Base-by-base conservation (phyloP, 2,113 vertebrate genomes). In the Reinhardtius hippoglossoides region DNA sequence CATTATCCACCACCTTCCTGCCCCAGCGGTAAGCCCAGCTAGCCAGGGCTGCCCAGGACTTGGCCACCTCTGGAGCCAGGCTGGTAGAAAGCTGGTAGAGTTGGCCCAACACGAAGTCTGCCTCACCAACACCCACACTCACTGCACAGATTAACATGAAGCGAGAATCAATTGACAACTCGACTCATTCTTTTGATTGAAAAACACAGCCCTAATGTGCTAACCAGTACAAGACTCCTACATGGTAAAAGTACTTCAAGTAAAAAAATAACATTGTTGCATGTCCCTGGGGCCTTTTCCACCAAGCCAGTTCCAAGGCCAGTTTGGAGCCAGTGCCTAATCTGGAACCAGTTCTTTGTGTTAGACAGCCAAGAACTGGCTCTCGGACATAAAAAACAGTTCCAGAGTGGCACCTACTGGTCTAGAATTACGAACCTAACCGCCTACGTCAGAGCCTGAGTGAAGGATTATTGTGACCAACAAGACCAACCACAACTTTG, bases 11-110 rank as follows among this genome's bases (percentile, higher is more conserved):
- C 50, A 99, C 98, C 80, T 99, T 99, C 82, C 98, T 92, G 78
- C 98, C 98, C 98, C 98, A 99, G 87, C 98, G 95, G 26, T 99
- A 99, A 6, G 98, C 96, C 98, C 98, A 99, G 86, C 97, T 99
- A 77, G 97, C 98, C 79, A 99, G 85, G 2, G 98, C 95, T 15
- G 98, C 98, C 98, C 98, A 99, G 27, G 98, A 97, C 89, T 99
- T 99, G 59, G 98, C 97, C 65, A 99, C 95, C 89, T 99, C 98
- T 62, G 98, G 98, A 70, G 98, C 98, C 80, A 98, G 95, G 35
- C 95, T 95, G 27, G 97, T 97, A 71, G 97, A 98, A 1, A 99
- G 94, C 79, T 99, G 97, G 89, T 98, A 99, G 2, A 99, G 94
- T 80, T 98, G 97, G 23, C 98, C 98, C 87, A 99, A 86, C 73